These are phyloP conservation scores for Oophaga pumilio DNA, from an alignment of 2,113 vertebrate genomes.

Conservation along the genomic window DNA sequence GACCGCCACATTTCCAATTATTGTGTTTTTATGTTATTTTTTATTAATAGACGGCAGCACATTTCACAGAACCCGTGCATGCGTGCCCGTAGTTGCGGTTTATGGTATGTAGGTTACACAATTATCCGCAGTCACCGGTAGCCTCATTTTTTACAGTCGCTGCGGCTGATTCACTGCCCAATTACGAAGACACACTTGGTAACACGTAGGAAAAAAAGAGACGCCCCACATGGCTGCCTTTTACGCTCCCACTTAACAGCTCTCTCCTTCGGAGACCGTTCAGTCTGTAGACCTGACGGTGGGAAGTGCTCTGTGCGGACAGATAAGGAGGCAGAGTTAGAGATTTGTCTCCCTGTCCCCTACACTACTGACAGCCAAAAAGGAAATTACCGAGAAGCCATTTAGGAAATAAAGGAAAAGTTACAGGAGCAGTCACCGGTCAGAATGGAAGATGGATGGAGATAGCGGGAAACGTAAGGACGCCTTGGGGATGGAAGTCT, in stretches of 20 bases:
- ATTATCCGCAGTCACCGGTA: neutral
- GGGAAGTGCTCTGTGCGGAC: constrained; percentile 11
- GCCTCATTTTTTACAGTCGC: neutral
- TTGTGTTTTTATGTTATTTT: no score
- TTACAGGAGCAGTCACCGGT: constrained; percentile 15
- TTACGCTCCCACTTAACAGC: constrained; percentile 24
- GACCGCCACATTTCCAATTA: no score
- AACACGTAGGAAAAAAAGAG: neutral
- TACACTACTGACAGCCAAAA: constrained; percentile 29
- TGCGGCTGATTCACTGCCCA: neutral
- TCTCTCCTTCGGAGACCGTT: neutral
- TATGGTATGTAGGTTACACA: neutral
- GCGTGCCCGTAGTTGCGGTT: no score
- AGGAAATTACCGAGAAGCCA: constrained; percentile 44
- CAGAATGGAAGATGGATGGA: constrained; percentile 40
- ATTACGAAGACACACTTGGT: neutral
- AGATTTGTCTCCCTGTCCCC: neutral
- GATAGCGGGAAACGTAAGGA: constrained; percentile 25
- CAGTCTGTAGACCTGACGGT: constrained; percentile 24
- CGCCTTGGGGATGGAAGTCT: constrained; percentile 16
- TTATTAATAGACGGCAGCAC: neutral
- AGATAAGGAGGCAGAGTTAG: constrained; percentile 40
- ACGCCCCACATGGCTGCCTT: constrained; percentile 16
- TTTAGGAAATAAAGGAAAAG: constrained; percentile 44
- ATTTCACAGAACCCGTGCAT: neutral